Conservation (phyloP, 2,113 vertebrate species). For the Himantopus leucocephalus region DNA sequence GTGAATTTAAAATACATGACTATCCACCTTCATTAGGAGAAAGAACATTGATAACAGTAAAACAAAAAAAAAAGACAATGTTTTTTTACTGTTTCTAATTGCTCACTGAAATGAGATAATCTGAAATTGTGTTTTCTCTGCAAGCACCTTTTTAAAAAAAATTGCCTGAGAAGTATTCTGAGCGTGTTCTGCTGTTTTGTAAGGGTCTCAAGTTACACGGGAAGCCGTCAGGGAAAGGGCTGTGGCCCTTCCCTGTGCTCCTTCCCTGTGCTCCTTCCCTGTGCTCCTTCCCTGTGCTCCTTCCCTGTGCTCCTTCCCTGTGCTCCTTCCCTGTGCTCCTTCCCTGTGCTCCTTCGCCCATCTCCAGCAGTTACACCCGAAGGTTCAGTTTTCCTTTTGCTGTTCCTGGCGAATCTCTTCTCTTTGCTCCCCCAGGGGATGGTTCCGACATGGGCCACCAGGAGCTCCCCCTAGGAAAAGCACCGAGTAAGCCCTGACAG, state of each 20-base stretch:
- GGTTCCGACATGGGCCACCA: not conserved
- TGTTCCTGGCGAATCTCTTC: not conserved
- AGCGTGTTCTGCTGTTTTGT: not conserved
- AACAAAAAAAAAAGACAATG: not conserved
- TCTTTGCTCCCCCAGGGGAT: not conserved
- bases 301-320: not conserved
- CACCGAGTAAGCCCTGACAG: fast-evolving
- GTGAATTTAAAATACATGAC: not conserved
- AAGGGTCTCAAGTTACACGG: not conserved
- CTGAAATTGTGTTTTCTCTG: not conserved
- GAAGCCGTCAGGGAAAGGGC: not conserved
- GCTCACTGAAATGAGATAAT: not conserved
- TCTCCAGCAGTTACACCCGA: not conserved
- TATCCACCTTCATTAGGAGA: not conserved
- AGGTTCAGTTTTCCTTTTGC: not conserved
- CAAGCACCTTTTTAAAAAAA: not conserved
- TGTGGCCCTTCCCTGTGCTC: not conserved
- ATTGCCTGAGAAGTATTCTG: not conserved
- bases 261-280: fast-evolving
- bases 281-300: not conserved
- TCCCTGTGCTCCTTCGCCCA: not conserved
- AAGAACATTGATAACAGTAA: not conserved
- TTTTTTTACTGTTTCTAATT: not conserved
- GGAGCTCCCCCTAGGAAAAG: fast-evolving
- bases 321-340: fast-evolving